Percentiles rank a stretch among this genome's conserved stretches.
Conservation (phyloP, 2,888 invertebrate species). For the Macrophya annulata region DNA sequence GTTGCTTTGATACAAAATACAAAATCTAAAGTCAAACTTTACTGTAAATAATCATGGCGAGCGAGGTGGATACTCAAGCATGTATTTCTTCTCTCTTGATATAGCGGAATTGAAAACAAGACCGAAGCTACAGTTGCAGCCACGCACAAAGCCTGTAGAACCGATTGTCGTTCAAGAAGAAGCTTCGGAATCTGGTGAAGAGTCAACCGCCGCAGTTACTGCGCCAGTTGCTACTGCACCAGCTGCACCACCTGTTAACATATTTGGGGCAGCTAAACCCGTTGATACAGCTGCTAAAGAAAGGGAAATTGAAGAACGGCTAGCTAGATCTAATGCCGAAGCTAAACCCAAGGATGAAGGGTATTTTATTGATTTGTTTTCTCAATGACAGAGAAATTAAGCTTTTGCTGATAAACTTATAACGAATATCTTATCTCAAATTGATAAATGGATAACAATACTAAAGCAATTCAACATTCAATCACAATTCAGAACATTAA, state of each 20-base stretch:
- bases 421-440: background rate
- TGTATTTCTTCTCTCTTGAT: slow-evolving; percentile 60
- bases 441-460: background rate
- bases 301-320: slow-evolving; percentile 94
- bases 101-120: slow-evolving; percentile 85
- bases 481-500: too few relatives aligned
- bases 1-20: background rate
- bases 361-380: slow-evolving; percentile 60
- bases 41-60: too few relatives aligned
- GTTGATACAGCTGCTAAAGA: slow-evolving; percentile 96
- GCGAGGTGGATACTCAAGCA: background rate
- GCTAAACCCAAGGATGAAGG: slow-evolving; percentile 72
- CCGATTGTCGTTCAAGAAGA: slow-evolving; percentile 66
- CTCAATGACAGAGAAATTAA: background rate
- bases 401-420: background rate
- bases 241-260: slow-evolving; percentile 83
- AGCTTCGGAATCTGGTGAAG: slow-evolving; percentile 60
- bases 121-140: slow-evolving; percentile 90
- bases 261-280: slow-evolving; percentile 97
- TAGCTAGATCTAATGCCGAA: slow-evolving; percentile 82
- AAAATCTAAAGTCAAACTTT: background rate
- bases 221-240: slow-evolving; percentile 68
- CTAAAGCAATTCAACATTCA: background rate
- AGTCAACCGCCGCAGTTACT: slow-evolving; percentile 55
- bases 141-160: slow-evolving; percentile 89